Conservation (phyloP, 2,888 invertebrate species). For the Tortrix viridana region DNA sequence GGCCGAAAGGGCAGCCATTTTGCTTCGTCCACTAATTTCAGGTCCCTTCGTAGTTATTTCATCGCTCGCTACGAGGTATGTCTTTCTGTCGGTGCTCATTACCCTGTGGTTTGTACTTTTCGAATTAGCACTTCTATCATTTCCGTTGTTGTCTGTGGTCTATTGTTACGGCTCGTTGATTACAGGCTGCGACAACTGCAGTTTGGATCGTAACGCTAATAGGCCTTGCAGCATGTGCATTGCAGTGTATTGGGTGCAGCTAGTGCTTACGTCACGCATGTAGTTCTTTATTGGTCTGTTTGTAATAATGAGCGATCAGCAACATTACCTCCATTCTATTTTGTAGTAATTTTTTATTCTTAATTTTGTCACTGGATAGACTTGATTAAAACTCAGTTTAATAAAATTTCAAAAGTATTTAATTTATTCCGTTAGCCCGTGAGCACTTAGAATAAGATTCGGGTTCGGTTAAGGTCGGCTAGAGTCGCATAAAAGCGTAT, state of each 20-base stretch:
- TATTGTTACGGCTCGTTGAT: conserved; percentile 66
- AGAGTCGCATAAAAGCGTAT: no score
- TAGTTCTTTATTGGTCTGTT: no score
- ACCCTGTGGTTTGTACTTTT: conserved; percentile 78
- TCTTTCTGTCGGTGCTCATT: conserved; percentile 68
- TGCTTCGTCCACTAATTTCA: conserved; percentile 77
- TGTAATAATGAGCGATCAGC: no score
- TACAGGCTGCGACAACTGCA: conserved; percentile 52
- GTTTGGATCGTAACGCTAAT: conserved; percentile 43
- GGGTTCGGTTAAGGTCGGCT: no score
- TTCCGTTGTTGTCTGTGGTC: conserved; percentile 68
- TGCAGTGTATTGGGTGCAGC: no score
- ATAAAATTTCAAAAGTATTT: no score
- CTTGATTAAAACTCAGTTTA: no score
- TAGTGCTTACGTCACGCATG: conserved; percentile 12
- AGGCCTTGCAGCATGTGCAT: conserved; percentile 18
- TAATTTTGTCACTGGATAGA: neutral
- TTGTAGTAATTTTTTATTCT: neutral
- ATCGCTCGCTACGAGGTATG: conserved; percentile 68
- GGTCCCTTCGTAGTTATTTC: conserved; percentile 73
- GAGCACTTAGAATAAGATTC: no score
- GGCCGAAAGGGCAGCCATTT: conserved; percentile 76
- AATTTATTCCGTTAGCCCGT: no score
- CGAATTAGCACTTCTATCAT: conserved; percentile 80
- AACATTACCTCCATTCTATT: neutral